Evolutionary conservation across 1,140 invertebrate species (phyloP).

Genomic region (Aphelinus atriplicis): DNA sequence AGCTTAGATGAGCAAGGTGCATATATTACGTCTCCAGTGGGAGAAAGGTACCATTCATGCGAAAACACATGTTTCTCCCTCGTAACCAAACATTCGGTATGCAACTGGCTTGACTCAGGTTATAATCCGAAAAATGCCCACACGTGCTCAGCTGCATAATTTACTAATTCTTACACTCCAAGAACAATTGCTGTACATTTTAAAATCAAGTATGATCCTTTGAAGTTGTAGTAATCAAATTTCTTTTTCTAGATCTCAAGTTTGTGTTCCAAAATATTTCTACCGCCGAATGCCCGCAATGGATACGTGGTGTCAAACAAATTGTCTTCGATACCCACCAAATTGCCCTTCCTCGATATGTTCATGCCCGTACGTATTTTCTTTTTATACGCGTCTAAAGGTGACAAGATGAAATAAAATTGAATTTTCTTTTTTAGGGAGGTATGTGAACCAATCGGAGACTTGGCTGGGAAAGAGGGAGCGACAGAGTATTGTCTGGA

Average conservation of each 20-base stretch:
- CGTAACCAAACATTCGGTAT: no score
- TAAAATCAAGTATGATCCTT: no score
- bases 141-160: no score
- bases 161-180: no score
- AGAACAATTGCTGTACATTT: no score
- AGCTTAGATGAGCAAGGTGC: no score
- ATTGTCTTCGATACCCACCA: slow-evolving; percentile 85
- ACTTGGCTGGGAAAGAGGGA: slow-evolving; percentile 75
- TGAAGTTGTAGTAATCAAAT: no score
- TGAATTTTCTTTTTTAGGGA: slow-evolving; percentile 65
- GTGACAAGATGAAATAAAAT: slow-evolving; percentile 11
- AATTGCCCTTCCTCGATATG: slow-evolving; percentile 82
- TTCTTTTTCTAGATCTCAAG: slow-evolving; percentile 73
- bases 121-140: no score
- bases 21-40: no score
- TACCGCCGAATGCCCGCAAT: slow-evolving; percentile 78
- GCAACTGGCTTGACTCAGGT: no score
- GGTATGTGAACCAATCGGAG: slow-evolving; percentile 81
- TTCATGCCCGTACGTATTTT: slow-evolving; percentile 79
- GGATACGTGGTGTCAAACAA: slow-evolving; percentile 82
- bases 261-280: slow-evolving; percentile 71
- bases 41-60: no score
- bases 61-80: no score
- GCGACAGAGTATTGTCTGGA: slow-evolving; percentile 87
- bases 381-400: background rate